These are phyloP conservation scores for Stenurella melanura DNA, from an alignment of 2,888 invertebrate species.

Conservation along the genomic window DNA sequence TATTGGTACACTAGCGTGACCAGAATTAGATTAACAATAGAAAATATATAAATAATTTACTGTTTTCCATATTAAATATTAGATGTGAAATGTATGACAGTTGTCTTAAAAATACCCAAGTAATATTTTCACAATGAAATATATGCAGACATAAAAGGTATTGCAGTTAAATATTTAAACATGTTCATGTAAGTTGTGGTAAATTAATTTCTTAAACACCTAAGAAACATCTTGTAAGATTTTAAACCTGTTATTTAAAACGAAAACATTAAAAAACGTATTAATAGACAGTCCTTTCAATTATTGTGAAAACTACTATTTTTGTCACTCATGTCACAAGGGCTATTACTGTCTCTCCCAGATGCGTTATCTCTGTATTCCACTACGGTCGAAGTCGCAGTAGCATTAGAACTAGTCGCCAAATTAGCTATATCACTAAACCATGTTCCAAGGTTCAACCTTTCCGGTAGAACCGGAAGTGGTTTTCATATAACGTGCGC, in stretches of 20 bases:
- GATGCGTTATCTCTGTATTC: conserved; percentile 62
- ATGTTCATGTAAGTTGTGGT: no score
- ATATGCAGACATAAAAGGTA: no score
- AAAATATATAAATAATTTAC: no score
- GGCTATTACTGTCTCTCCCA: conserved; percentile 68
- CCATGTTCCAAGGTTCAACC: conserved; percentile 77
- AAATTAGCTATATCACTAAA: conserved; percentile 72
- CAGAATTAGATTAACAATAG: no score
- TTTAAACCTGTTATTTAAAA: neutral
- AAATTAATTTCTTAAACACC: no score
- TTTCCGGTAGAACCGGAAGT: conserved; percentile 86
- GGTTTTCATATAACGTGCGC: conserved; percentile 90
- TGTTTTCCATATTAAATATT: no score
- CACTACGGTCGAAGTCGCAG: conserved; percentile 66
- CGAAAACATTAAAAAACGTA: neutral
- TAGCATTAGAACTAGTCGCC: conserved; percentile 68
- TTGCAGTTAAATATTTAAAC: no score
- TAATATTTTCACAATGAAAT: no score
- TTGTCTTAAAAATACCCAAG: no score
- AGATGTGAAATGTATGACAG: no score
- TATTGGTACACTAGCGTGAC: no score
- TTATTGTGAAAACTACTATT: conserved; percentile 50
- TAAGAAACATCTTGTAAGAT: no score
- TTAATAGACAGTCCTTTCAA: conserved; percentile 24
- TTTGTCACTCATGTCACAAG: conserved; percentile 63